Base-by-base conservation (phyloP, 2,113 vertebrate species). In the Antigone vipio region DNA sequence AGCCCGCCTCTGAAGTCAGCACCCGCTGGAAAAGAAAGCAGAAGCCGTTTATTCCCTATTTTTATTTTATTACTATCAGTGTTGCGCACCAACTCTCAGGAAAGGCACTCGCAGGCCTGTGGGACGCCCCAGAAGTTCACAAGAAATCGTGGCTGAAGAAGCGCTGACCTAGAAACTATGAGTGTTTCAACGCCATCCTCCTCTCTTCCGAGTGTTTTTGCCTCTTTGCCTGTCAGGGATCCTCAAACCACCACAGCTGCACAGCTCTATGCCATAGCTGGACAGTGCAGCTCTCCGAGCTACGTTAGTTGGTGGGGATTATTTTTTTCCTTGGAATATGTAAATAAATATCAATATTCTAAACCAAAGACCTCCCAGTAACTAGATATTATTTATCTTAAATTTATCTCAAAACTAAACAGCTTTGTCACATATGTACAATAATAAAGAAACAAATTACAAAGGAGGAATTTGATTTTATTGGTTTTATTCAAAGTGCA, bases 321-420 rank as follows among this genome's bases (percentile, higher is more conserved):
- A 91, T 91, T 91, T 45, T 89, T 71, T 42, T 21, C 40, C 60
- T 87, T 3, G 0, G 16, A 85, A 38, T 81, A 85, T 89, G 88
- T 95, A 96, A 96, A 97, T 96, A 97, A 95, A 86, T 53, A 95
- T 68, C 75, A 96, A 86, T 71, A 92, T 77, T 93, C 75, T 63
- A 94, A 85, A 89, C 66, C 66, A 64, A 91, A 89, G 97, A 96
- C 86, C 93, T 97, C 95, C 94, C 96, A 96, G 93, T 42, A 94
- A 85, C 45, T 20, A 91, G 84, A 67, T 88, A 82, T n/a, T 83
- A 94, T 93, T 97, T 94, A 95, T 94, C 84, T 75, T 88, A 64
- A 50, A 91, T 93, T 86, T 62, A 45, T 93, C 83, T 91, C 32
- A 50, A 93, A 92, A 62, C 81, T 85, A 95, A 97, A 95, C 92